phyloP scores from a whole-genome alignment of 2,797 vertebrate species.

The Australoheros facetus region DNA sequence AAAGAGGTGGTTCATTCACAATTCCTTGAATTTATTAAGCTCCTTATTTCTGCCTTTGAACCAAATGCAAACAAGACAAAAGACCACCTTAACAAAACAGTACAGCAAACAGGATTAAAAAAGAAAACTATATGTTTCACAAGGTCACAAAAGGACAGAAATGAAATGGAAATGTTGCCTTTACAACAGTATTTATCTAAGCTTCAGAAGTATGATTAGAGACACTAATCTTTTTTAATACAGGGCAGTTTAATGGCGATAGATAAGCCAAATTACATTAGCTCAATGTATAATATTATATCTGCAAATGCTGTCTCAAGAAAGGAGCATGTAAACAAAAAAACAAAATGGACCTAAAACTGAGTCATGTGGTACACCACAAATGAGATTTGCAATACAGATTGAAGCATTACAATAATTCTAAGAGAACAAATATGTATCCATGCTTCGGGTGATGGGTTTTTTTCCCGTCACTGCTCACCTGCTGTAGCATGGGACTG shows the following conservation, averaged over 20 bases:
- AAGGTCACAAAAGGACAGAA: too few relatives aligned
- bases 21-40: too few relatives aligned
- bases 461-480: slow-evolving; percentile 59
- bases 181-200: neutral
- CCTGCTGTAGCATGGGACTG: slow-evolving; percentile 86
- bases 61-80: too few relatives aligned
- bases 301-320: neutral
- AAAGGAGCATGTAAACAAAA: neutral
- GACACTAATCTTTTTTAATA: neutral
- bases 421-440: neutral
- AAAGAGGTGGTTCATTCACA: too few relatives aligned
- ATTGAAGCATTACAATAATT: neutral
- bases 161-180: neutral
- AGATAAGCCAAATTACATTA: neutral
- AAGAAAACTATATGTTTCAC: too few relatives aligned
- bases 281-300: neutral
- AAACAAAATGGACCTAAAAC: neutral
- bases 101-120: too few relatives aligned
- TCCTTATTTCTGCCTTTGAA: too few relatives aligned
- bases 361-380: slow-evolving; percentile 3
- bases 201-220: neutral
- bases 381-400: neutral
- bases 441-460: too few relatives aligned
- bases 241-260: neutral
- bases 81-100: too few relatives aligned